These are phyloP conservation scores for Falco peregrinus DNA, from an alignment of 2,797 vertebrate genomes.

Conservation along the genomic window DNA sequence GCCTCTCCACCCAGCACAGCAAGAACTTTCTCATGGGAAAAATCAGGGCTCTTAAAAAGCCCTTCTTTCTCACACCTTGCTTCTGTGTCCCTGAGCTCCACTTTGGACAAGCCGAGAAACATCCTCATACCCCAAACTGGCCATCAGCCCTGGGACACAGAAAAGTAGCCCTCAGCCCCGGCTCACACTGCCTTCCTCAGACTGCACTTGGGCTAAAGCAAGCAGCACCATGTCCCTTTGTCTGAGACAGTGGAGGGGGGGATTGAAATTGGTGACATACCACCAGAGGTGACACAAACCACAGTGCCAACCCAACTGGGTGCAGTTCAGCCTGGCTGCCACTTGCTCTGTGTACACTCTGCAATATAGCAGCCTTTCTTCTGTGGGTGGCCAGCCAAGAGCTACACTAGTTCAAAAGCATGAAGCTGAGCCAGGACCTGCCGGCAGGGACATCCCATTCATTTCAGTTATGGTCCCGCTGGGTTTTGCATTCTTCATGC, in stretches of 20 bases:
- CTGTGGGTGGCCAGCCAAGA: not conserved
- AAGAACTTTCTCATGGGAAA: not conserved
- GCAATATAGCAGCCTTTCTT: slow-evolving; percentile 2
- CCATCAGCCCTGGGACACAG: not conserved
- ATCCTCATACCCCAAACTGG: not conserved
- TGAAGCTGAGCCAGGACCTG: not conserved
- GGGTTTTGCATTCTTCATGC: not conserved
- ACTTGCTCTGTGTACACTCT: not conserved
- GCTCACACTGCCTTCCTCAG: not conserved
- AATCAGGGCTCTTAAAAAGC: not conserved
- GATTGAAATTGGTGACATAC: not conserved
- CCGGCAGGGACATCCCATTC: not conserved
- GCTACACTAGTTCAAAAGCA: not conserved
- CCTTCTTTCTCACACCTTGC: not conserved
- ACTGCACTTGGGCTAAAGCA: not conserved
- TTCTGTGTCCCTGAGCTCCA: not conserved
- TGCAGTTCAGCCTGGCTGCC: not conserved
- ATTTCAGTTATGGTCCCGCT: not conserved
- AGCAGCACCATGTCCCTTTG: not conserved
- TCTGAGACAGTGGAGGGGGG: not conserved
- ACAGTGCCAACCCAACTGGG: not conserved
- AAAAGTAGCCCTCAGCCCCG: not conserved
- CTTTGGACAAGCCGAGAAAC: not conserved
- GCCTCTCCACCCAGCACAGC: not conserved
- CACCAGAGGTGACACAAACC: not conserved